Evolutionary conservation across 2,888 invertebrate species (phyloP), one percentile per base, ranked within the genome.

Genomic region (Cephus rjabovi): DNA sequence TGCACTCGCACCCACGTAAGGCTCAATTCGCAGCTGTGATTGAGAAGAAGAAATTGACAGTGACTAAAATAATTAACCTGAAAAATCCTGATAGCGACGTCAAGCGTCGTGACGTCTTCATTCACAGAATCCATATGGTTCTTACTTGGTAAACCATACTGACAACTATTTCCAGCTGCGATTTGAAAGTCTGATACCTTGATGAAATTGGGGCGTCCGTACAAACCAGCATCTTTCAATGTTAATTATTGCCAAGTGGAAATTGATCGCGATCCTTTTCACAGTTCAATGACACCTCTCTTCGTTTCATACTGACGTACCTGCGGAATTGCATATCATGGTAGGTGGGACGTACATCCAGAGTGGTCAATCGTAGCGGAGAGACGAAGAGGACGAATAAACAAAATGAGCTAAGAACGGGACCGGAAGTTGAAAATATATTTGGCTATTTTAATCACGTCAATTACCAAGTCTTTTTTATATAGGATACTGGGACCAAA

Each of bases 141-240:
- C 56, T 56, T 56, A 56, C 56, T 23, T 56, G 56, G 23, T 56
- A 23, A 23, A 6, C 23, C 56, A 56, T 9, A 56, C 9, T 56
- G 23, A 56, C 9, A 23, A 56, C 56, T 56, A 56, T 56, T 56
- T 56, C 56, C 9, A 56, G 56, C 56, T 81, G 83, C 84, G 85
- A 83, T 85, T 85, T 85, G 84, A 86, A 86, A 85, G 84, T 81
- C 79, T 82, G 84, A 85, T 86, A 84, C 81, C 81, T 79, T 69
- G 75, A 75, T 79, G 79, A 86, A 87, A 87, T 87, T 86, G 84
- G 87, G 87, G 86, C 87, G 85, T 82, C 82, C 85, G 85, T 83
- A 83, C 85, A 84, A 86, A 84, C 82, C 84, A 86, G 86, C 86
- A 86, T 86, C 87, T 85, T 85, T 83, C 84, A 79, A 80, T 79